Percentiles rank a stretch among this genome's conserved stretches.
Conservation (phyloP, 2,797 vertebrate genomes). For the Rhinogobio ventralis region DNA sequence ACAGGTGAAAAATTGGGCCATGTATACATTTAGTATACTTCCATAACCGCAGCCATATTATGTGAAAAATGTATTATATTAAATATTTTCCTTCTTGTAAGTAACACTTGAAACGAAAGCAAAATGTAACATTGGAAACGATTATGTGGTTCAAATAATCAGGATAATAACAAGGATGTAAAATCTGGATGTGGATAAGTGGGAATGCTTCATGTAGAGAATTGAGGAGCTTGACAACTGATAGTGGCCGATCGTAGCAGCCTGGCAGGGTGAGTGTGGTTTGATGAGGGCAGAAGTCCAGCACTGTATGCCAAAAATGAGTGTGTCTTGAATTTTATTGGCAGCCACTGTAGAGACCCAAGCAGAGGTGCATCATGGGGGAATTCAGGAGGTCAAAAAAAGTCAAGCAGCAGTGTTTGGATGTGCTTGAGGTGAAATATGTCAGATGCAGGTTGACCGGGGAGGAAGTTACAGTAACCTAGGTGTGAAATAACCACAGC, state of each 20-base stretch:
- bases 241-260: neutral
- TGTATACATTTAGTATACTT: neutral
- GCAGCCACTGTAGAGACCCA: conserved; percentile 12
- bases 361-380: neutral
- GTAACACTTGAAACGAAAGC: neutral
- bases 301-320: conserved; percentile 2
- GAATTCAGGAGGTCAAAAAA: conserved; percentile 40
- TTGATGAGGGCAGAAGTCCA: conserved; percentile 29
- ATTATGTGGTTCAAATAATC: neutral
- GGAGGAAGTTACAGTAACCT: conserved; percentile 5
- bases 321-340: conserved; percentile 33
- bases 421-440: neutral
- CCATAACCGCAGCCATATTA: neutral
- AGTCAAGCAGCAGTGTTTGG: conserved; percentile 48
- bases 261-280: neutral
- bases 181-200: conserved; percentile 4
- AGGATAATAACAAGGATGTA: neutral
- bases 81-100: neutral
- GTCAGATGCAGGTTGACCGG: conserved; percentile 1
- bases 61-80: neutral
- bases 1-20: neutral
- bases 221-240: conserved; percentile 1
- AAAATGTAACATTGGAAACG: neutral
- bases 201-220: conserved; percentile 5
- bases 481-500: conserved; percentile 10